Evolutionary conservation across 2,888 invertebrate species (phyloP).

Genomic region (Amphipoea lucens): DNA sequence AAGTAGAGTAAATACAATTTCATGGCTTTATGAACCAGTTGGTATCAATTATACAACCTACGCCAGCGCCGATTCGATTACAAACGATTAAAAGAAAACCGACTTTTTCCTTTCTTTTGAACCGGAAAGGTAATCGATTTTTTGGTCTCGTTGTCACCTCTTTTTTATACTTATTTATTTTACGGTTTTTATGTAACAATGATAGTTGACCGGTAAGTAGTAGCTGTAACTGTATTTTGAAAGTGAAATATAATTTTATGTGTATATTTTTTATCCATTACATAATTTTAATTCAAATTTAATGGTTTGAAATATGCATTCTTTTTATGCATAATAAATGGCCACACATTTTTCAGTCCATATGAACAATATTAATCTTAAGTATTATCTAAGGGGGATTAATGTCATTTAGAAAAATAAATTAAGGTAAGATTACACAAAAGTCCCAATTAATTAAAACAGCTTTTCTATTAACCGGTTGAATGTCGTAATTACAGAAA

Average conservation of each 20-base stretch:
- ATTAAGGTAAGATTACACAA: background rate
- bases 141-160: slow-evolving; percentile 7
- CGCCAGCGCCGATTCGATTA: slow-evolving; percentile 53
- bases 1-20: slow-evolving; percentile 79
- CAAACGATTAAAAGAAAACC: slow-evolving; percentile 59
- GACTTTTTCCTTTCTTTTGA: slow-evolving; percentile 56
- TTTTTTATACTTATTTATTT: slow-evolving; percentile 14
- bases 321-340: no score
- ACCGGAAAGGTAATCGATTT: slow-evolving; percentile 50
- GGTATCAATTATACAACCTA: slow-evolving; percentile 68
- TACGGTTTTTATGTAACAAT: slow-evolving; percentile 32
- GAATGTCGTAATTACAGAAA: background rate
- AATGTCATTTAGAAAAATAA: background rate
- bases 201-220: background rate
- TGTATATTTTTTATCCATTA: background rate
- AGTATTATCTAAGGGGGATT: background rate
- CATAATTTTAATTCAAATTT: background rate
- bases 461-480: background rate
- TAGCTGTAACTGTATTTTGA: slow-evolving; percentile 21
- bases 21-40: slow-evolving; percentile 69
- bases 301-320: slow-evolving; percentile 2
- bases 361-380: background rate
- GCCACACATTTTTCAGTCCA: background rate
- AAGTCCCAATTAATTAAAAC: background rate
- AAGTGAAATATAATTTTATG: slow-evolving; percentile 29